Evolutionary conservation across 2,113 vertebrate genomes (phyloP), one percentile per base, ranked within the genome.

Genomic region (Noctilio leporinus): DNA sequence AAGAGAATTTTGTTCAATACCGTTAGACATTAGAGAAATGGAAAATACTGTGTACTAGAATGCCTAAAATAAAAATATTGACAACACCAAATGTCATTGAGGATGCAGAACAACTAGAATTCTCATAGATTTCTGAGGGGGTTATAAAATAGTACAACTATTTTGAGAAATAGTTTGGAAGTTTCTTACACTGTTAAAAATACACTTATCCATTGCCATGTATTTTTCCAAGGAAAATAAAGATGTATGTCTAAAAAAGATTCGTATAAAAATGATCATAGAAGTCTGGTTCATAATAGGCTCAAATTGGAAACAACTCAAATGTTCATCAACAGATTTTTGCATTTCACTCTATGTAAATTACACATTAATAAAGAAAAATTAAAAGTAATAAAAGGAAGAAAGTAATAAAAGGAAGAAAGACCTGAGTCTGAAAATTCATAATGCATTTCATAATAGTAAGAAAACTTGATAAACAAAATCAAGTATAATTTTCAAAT

Each of bases 141-240:
- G 5, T 7, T 76, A 0, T 40, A 89, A 93, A 93, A 89, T 89
- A 51, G 17, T 22, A 89, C 35, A 57, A 69, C 10, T 70, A 40
- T 22, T 91, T 76, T 49, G 19, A 24, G 86, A 93, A 92, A 51
- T n/a, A 72, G 19, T 73, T 92, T 90, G 10, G 8, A 28, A 69
- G 9, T n/a, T 83, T 83, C 64, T 69, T 83, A 62, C 7, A 40
- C 28, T 86, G 16, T 83, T 94, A 90, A 84, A 80, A 72, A 78
- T 45, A 86, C 1, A 40, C 33, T n/a, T 78, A 24, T 38, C 35
- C 14, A 19, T 33, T 87, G 65, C 30, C n/a, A 45, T 5, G 1
- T 94, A 93, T 94, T 92, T 86, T 82, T 59, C 69, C 40, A 65
- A 53, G 47, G 83, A 17, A 92, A 92, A 38, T 49, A 89, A 57